These are phyloP conservation scores for Desoria tigrina DNA, from an alignment of 2,888 invertebrate genomes.

Conservation along the genomic window DNA sequence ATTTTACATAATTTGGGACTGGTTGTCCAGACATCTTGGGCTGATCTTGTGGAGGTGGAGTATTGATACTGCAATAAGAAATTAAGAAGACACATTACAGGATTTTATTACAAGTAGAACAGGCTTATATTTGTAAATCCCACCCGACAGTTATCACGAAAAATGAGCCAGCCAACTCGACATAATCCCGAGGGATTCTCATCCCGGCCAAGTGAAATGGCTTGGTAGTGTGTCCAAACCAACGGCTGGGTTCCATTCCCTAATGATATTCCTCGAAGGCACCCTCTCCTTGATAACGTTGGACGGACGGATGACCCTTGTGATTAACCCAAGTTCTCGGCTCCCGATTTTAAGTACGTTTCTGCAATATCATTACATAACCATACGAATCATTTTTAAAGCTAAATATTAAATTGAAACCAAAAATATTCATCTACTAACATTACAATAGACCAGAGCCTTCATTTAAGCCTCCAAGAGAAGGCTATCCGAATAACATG, in stretches of 20 bases:
- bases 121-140: too few species aligned
- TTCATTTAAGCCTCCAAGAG: constrained; percentile 46
- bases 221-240: constrained; percentile 44
- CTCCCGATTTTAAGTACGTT: too few species aligned
- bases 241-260: constrained; percentile 50
- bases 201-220: constrained; percentile 27
- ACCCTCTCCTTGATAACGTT: constrained; percentile 46
- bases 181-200: constrained; percentile 28
- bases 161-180: constrained; percentile 26
- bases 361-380: too few species aligned
- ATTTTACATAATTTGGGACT: too few species aligned
- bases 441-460: constrained; percentile 40
- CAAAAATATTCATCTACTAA: neutral
- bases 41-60: too few species aligned
- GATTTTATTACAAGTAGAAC: too few species aligned
- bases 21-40: too few species aligned
- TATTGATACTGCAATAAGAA: too few species aligned
- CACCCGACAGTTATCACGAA: too few species aligned
- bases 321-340: constrained; percentile 39
- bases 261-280: constrained; percentile 42
- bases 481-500: constrained; percentile 49
- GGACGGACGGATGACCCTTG: constrained; percentile 51
- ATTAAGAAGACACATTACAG: too few species aligned
- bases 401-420: too few species aligned
- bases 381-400: constrained; percentile 10